Evolutionary conservation across 2,113 vertebrate genomes (phyloP).

Genomic region (Tetrao urogallus): DNA sequence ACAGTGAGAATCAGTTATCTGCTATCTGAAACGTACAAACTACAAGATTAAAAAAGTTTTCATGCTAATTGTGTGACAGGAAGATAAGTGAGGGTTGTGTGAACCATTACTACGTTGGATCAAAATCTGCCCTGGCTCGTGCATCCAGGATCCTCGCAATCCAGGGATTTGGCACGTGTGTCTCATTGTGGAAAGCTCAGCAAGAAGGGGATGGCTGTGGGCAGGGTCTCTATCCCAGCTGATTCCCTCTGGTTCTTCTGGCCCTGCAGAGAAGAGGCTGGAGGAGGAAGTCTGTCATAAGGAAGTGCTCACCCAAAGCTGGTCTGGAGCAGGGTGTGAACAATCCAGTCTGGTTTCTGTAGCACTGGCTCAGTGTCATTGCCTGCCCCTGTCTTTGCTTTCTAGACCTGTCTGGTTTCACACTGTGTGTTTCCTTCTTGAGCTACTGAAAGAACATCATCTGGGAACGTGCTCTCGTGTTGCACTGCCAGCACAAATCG

Average conservation of each 20-base stretch:
- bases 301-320: not conserved
- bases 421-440: fast-evolving
- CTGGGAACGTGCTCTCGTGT: not conserved
- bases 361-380: not conserved
- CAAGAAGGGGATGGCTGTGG: no score
- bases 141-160: not conserved
- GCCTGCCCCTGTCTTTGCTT: not conserved
- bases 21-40: not conserved
- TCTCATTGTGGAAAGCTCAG: no score
- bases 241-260: not conserved
- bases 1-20: not conserved
- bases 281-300: not conserved
- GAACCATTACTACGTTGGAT: not conserved
- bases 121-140: not conserved
- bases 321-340: not conserved
- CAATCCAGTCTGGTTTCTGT: not conserved
- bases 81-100: not conserved
- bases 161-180: no score
- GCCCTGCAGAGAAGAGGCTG: not conserved
- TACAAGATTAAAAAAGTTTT: not conserved
- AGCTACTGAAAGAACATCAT: not conserved
- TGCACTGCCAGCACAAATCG: fast-evolving
- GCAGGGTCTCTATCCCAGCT: no score
- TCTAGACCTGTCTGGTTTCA: not conserved
- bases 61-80: not conserved